Conservation (phyloP, 2,113 vertebrate species). For the Lamprologus speciosus region DNA sequence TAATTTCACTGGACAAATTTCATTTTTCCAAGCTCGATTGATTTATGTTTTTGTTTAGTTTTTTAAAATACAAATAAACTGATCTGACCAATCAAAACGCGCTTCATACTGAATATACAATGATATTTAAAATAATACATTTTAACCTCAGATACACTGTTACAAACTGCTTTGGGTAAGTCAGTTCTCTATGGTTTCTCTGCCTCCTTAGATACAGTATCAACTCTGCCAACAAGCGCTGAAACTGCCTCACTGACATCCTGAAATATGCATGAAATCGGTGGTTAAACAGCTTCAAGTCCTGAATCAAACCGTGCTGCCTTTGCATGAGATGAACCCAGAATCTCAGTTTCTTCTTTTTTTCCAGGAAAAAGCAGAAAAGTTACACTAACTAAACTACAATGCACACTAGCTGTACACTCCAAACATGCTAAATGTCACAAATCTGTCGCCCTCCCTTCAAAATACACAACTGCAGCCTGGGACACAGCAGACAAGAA, state of each 20-base stretch:
- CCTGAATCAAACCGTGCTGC: neutral
- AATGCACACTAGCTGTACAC: fast-evolving
- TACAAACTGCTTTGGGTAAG: neutral
- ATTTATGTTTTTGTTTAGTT: neutral
- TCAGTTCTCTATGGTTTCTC: neutral
- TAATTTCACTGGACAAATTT: neutral
- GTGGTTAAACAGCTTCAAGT: neutral
- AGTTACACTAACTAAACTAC: neutral
- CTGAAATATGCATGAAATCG: neutral
- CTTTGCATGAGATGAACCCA: neutral
- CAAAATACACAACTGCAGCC: neutral
- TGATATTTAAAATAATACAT: neutral
- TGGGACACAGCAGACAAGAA: neutral
- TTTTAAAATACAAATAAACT: neutral
- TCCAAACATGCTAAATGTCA: neutral
- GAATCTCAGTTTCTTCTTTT: neutral
- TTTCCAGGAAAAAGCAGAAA: neutral
- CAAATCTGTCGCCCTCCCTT: neutral
- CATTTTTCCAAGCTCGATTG: neutral
- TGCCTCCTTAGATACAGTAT: neutral
- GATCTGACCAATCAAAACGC: neutral
- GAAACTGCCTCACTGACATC: neutral
- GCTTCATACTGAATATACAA: neutral
- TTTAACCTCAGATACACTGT: neutral
- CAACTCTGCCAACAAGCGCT: neutral